Evolutionary conservation across 2,113 vertebrate species (phyloP).

Genomic region (Echinops telfairi): DNA sequence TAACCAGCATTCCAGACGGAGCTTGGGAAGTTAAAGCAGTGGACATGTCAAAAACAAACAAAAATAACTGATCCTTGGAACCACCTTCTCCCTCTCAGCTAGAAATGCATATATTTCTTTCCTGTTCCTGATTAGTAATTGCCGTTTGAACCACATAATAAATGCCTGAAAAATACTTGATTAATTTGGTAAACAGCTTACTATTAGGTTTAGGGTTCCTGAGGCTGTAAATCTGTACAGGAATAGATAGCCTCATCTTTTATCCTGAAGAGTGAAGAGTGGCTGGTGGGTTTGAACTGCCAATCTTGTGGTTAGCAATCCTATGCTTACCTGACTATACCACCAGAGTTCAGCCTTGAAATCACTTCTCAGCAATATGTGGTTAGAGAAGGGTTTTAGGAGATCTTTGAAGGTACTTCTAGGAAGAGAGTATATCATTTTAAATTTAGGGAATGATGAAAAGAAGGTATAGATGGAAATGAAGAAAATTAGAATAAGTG

Average conservation of each 20-base stretch:
- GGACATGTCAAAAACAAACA: not conserved
- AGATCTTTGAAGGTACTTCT: not conserved
- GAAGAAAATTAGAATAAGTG: not conserved
- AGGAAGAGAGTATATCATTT: not conserved
- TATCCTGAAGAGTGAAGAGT: too few relatives aligned
- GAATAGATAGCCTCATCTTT: too few relatives aligned
- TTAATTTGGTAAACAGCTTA: constrained; percentile 1
- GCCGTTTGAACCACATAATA: not conserved
- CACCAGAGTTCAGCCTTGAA: not conserved
- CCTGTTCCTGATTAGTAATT: not conserved
- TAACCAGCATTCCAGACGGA: not conserved
- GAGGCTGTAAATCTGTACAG: too few relatives aligned
- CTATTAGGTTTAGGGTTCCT: not conserved
- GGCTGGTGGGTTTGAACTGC: too few relatives aligned
- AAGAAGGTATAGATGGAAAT: not conserved
- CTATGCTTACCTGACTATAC: too few relatives aligned
- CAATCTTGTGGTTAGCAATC: too few relatives aligned
- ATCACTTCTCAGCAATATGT: not conserved
- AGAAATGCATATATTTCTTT: not conserved
- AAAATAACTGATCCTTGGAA: not conserved
- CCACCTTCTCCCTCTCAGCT: not conserved
- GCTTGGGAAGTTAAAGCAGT: not conserved
- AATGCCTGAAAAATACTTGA: not conserved
- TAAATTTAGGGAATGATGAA: not conserved
- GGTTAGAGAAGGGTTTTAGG: not conserved